A percentile compares a stretch with the other conserved stretches of the same genome.
phyloP scores from a whole-genome alignment of 92 coral and sea anemone genomes.

The Plumapathes pennacea region DNA sequence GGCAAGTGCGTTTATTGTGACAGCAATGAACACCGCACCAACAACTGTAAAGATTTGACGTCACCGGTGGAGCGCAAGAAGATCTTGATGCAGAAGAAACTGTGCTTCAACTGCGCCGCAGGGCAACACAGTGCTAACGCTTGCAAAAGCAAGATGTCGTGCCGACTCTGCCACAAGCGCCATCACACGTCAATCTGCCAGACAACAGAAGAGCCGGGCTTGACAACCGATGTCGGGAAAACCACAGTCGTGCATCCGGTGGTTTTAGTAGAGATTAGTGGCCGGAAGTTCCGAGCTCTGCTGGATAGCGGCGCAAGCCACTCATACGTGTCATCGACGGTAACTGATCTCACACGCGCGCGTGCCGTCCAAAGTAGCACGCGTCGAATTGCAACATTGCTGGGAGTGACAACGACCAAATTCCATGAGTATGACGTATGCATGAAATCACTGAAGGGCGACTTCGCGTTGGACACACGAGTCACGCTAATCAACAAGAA shows the following conservation, averaged over 20 bases:
- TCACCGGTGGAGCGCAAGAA: slow-evolving; percentile 9
- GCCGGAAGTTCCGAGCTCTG: slow-evolving; percentile 28
- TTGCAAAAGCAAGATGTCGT: slow-evolving; percentile 35
- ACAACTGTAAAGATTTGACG: slow-evolving; percentile 2
- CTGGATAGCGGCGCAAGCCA: slow-evolving; percentile 34
- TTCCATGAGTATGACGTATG: not conserved
- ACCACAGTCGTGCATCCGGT: slow-evolving; percentile 35
- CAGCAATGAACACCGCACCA: slow-evolving; percentile 10
- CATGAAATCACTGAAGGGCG: not conserved
- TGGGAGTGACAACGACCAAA: slow-evolving; percentile 33
- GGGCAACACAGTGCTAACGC: slow-evolving; percentile 28
- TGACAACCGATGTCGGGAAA: slow-evolving; percentile 6
- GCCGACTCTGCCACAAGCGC: slow-evolving; percentile 23
- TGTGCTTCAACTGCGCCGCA: slow-evolving; percentile 41
- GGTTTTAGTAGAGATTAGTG: slow-evolving; percentile 11
- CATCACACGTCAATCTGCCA: slow-evolving; percentile 40
- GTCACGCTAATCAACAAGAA: slow-evolving; percentile 6
- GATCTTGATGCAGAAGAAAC: slow-evolving; percentile 4
- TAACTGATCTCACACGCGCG: slow-evolving; percentile 15
- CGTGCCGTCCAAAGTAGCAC: slow-evolving; percentile 1
- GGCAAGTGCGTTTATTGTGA: slow-evolving; percentile 26
- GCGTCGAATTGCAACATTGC: slow-evolving; percentile 30
- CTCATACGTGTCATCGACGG: slow-evolving; percentile 21
- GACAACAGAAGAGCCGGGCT: slow-evolving; percentile 5
- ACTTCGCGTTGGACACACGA: not conserved